Percentiles rank a stretch among this genome's conserved stretches.
These are phyloP conservation scores for Apotomis turbidana DNA, from an alignment of 2,888 invertebrate species.

Conservation along the genomic window DNA sequence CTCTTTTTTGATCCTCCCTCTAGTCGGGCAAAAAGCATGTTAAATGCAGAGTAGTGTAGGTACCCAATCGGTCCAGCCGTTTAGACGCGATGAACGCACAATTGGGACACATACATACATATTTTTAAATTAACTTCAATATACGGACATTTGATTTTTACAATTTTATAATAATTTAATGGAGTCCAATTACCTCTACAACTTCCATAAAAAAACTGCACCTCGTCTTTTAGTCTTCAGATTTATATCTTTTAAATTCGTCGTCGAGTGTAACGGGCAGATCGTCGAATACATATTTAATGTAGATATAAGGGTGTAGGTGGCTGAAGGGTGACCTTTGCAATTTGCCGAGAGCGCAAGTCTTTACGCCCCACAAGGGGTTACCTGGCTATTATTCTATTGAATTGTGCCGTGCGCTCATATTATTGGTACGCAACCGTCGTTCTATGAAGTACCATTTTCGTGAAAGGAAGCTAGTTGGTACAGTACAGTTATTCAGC, in stretches of 20 bases:
- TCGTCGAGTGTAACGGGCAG: constrained; percentile 23
- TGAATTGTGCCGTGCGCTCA: constrained; percentile 33
- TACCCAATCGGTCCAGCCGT: no score
- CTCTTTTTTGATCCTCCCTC: no score
- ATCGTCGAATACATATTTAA: constrained; percentile 41
- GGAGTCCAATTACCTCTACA: no score
- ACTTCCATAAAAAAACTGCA: no score
- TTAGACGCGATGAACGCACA: no score
- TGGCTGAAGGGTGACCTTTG: constrained; percentile 43
- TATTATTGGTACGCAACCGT: constrained; percentile 13
- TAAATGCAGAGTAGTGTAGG: no score
- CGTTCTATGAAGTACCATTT: constrained; percentile 19
- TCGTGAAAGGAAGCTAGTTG: background rate
- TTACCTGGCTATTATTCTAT: constrained; percentile 44
- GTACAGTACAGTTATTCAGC: no score
- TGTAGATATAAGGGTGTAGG: constrained; percentile 39
- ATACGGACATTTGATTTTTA: no score
- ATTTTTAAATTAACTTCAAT: no score
- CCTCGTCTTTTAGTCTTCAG: background rate
- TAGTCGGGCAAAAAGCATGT: no score
- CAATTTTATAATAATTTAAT: no score
- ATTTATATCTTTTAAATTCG: constrained; percentile 32
- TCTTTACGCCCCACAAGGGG: constrained; percentile 44
- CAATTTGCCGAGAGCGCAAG: constrained; percentile 41
- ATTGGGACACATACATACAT: no score